Percentiles rank a stretch among this genome's conserved stretches.
Conservation (phyloP, 2,888 invertebrate genomes). For the Patella depressa region DNA sequence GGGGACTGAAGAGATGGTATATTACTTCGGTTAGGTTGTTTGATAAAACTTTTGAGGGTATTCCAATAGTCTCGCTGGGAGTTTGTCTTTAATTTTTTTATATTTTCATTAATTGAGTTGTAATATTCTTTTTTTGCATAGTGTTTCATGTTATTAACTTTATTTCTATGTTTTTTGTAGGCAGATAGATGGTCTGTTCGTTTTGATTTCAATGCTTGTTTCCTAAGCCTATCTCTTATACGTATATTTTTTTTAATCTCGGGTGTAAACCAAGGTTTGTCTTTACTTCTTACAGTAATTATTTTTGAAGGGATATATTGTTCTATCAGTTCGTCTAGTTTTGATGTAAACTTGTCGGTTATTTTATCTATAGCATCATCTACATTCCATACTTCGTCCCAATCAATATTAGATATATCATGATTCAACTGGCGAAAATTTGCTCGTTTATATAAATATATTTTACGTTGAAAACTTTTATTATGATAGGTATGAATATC, state of each 20-base stretch:
- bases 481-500: neutral
- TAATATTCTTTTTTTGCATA: neutral
- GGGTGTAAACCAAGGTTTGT: neutral
- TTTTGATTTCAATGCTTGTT: neutral
- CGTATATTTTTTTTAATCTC: neutral
- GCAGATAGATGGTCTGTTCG: neutral
- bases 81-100: neutral
- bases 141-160: neutral
- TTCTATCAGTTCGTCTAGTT: neutral
- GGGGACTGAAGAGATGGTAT: neutral
- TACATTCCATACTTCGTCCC: neutral
- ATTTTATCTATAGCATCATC: neutral
- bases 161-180: neutral
- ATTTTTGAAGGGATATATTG: neutral
- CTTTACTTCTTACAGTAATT: neutral
- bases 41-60: neutral
- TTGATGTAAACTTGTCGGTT: neutral
- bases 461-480: neutral
- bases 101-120: slow-evolving; percentile 1
- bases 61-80: neutral
- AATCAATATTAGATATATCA: neutral
- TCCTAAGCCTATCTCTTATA: neutral
- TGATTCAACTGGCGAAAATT: neutral
- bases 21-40: neutral
- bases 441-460: neutral